phyloP scores from a whole-genome alignment of 2,797 vertebrate species.

The Mycteria americana region DNA sequence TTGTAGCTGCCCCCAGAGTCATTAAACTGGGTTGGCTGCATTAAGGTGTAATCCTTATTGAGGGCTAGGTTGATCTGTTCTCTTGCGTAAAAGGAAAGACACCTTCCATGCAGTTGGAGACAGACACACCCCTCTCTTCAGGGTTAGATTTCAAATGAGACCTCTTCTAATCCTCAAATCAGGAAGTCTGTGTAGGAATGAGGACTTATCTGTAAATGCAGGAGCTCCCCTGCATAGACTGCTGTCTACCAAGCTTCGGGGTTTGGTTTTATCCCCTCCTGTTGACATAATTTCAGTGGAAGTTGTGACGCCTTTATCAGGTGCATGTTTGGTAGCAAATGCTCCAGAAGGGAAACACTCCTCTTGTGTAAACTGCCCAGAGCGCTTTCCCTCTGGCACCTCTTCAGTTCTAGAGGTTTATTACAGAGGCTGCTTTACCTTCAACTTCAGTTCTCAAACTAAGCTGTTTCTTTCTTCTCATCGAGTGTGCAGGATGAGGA shows the following conservation, averaged over 20 bases:
- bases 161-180: not conserved
- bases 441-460: not conserved
- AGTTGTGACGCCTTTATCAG: not conserved
- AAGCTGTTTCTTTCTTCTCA: not conserved
- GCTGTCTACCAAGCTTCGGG: not conserved
- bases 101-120: not conserved
- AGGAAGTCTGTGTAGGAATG: not conserved
- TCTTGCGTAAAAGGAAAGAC: not conserved
- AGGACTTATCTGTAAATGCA: not conserved
- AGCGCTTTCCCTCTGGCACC: not conserved
- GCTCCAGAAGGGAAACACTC: not conserved
- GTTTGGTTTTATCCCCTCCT: too few relatives aligned
- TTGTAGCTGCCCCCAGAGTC: not conserved
- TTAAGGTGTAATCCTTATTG: not conserved
- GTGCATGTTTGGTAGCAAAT: not conserved
- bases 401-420: not conserved
- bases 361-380: not conserved
- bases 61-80: not conserved
- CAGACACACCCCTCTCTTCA: not conserved
- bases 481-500: not conserved
- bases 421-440: not conserved
- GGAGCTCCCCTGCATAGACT: not conserved
- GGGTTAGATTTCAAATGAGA: not conserved
- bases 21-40: not conserved
- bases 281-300: not conserved